Evolutionary conservation across 2,888 invertebrate genomes (phyloP), one percentile per base, ranked within the genome.

Genomic region (Drosophila prolongata): DNA sequence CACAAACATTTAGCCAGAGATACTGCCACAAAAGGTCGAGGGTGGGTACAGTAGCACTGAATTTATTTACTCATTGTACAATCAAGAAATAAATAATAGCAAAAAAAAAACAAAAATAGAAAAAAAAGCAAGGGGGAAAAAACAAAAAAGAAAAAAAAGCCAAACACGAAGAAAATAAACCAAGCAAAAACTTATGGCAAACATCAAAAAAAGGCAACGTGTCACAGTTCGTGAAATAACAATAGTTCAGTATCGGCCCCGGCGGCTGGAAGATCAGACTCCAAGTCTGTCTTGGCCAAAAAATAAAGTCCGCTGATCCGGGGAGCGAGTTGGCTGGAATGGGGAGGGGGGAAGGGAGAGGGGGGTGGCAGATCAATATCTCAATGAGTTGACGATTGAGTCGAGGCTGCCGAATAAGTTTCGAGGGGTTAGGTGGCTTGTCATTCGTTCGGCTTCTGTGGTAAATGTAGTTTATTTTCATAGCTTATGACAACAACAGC

Each of bases 141-240:
- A 47, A 14, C 3, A 10, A 73, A 58, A 70, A 42, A 73, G 56
- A 70, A 42, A 73, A 62, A 70, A 44, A 55, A 69, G 62, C 52
- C 72, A 77, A 85, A 85, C 75, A 79, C 77, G 80, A 77, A 80
- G 76, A 77, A 71, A 67, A 70, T 60, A 66, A 57, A 69, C 14
- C 38, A 72, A 16, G 37, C 27, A 53, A 66, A 68, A 68, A 68
- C 60, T 38, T 57, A 77, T 79, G 79, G 79, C 75, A 58, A 55
- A 50, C 50, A 68, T 59, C 69, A 68, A 75, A 70, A 73, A 56
- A 67, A 70, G 70, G 60, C 66, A 82, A 85, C 87, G 86, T 86
- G 87, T 86, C 87, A 87, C 87, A 86, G 86, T 87, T 86, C 86
- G 86, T 86, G 86, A 86, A 87, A 86, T 87, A 87, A 86, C 86